These are phyloP conservation scores for Myotis daubentonii DNA, from an alignment of 2,797 vertebrate species.

Conservation along the genomic window DNA sequence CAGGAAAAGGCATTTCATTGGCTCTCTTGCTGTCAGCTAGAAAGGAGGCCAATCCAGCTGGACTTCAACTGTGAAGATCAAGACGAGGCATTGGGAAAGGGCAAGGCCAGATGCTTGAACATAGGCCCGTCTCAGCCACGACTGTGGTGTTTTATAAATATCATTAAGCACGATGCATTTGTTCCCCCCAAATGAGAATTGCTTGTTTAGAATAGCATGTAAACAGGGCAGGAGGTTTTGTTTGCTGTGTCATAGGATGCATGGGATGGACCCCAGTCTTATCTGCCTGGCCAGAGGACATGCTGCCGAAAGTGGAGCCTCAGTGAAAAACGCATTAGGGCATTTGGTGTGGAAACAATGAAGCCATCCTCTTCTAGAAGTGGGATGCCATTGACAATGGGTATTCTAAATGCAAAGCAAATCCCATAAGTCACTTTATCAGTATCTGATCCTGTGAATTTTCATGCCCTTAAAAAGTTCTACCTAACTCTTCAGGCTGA, in stretches of 20 bases:
- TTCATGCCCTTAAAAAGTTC: neutral
- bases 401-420: slow-evolving; percentile 35
- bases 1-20: slow-evolving; percentile 72
- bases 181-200: neutral
- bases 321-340: neutral
- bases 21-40: slow-evolving; percentile 52
- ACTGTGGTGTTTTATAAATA: neutral
- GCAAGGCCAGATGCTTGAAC: neutral
- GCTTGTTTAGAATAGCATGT: neutral
- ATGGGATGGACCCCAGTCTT: neutral
- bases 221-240: neutral
- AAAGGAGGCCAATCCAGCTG: slow-evolving; percentile 19
- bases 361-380: neutral
- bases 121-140: neutral
- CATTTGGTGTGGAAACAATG: neutral
- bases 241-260: neutral
- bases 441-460: slow-evolving; percentile 39
- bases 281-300: neutral
- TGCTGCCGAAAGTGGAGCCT: neutral
- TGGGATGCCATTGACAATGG: neutral
- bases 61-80: slow-evolving; percentile 48
- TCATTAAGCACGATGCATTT: neutral
- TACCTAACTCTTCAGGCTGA: neutral
- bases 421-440: slow-evolving; percentile 6
- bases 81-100: neutral